Base-by-base conservation (phyloP, 1,140 invertebrate species). In the Intoshia linei region DNA sequence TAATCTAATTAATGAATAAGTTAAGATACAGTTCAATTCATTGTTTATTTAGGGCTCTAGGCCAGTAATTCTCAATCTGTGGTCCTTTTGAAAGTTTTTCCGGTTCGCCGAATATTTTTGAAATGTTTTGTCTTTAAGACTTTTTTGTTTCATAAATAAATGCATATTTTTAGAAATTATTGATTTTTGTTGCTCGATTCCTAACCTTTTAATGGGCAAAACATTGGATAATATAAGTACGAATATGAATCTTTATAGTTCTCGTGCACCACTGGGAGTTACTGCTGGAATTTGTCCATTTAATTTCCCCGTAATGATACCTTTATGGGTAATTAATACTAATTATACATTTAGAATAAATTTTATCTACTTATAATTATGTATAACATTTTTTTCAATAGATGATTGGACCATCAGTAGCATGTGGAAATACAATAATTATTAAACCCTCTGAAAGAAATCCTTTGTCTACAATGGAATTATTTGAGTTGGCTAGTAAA, bases 271-370 rank as follows among this genome's bases (percentile, higher is more conserved):
- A 1, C 58, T 90, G 2, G 81, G 81, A 32, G 74, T 84, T 14
- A 65, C 72, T 38, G 73, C 72, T 43, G 78, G 77, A 25, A 78
- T 87, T 47, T 73, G 74, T 23, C 64, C 62, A 33, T 66, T 57
- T 45, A 64, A 65, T 59, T 98, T 95, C 57, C 87, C 90, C 1
- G 84, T 87, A 24, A 98, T 98, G 90, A 90, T 98, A 48, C 90
- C 90, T 0, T 62, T 98, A 2, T 98, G 90, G 87, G 64, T 66
- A 48, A 46, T 49, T 44, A 23, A 2, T 19, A 20, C n/a, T 4
- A 22, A 1, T 22, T 17, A 1, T 18, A 24, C 30, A 32, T 25
- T 27, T 27, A 27, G n/a, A 27, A n/a, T 33, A n/a, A 33, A 41
- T 11, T 13, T 19, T 10, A 5, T 4, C n/a, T 10, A 40, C 23